Conservation (phyloP, 2,113 vertebrate genomes). For the Pholis gunnellus region DNA sequence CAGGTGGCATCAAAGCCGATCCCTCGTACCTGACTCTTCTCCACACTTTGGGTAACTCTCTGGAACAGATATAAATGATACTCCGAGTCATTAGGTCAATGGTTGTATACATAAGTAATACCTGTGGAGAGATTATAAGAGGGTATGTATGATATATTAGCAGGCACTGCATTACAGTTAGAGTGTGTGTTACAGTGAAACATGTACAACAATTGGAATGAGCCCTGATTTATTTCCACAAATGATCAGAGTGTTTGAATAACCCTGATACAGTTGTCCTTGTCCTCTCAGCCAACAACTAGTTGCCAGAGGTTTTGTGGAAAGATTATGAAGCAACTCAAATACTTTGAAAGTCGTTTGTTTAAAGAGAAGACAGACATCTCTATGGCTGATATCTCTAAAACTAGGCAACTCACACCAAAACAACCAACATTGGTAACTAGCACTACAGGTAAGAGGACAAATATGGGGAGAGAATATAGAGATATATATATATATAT, state of each 20-base stretch:
- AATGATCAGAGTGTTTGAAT: not conserved
- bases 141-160: not conserved
- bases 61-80: conserved; percentile 65
- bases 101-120: not conserved
- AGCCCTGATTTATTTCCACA: not conserved
- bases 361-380: too few species aligned
- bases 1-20: conserved; percentile 96
- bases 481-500: too few species aligned
- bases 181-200: not conserved
- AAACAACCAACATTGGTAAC: too few species aligned
- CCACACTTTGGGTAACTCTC: conserved; percentile 85
- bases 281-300: not conserved
- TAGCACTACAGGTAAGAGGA: too few species aligned
- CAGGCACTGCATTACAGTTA: not conserved
- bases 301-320: not conserved
- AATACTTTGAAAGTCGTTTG: not conserved
- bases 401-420: too few species aligned
- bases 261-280: not conserved
- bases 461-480: too few species aligned
- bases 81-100: not conserved
- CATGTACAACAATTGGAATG: not conserved
- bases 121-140: not conserved
- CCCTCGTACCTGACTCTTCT: conserved; percentile 85
- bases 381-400: too few species aligned
- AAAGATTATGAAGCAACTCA: not conserved